These are phyloP conservation scores for Nephrotoma appendiculata DNA, from an alignment of 2,888 invertebrate genomes.

Conservation along the genomic window DNA sequence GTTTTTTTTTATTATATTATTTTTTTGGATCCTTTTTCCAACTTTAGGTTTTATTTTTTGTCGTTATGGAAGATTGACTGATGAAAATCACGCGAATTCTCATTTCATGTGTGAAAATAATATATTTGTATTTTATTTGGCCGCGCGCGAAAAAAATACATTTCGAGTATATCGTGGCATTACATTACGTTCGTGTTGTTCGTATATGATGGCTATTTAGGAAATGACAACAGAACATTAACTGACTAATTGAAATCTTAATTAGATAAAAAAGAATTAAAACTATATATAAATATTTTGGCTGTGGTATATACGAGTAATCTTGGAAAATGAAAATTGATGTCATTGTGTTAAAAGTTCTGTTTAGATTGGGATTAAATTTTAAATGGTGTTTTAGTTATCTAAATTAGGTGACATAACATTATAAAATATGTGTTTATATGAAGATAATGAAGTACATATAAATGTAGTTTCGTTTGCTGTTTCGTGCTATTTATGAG, in stretches of 20 bases:
- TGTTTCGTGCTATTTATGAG: background rate
- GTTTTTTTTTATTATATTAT: background rate
- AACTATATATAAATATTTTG: background rate
- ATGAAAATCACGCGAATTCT: background rate
- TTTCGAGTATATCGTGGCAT: background rate
- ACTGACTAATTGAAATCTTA: background rate
- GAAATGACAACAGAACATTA: background rate
- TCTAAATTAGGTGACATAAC: background rate
- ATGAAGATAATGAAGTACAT: background rate
- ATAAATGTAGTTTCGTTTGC: background rate
- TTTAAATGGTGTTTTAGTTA: background rate
- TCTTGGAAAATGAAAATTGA: background rate
- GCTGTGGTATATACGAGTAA: background rate
- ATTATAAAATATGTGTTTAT: background rate
- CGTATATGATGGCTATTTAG: background rate
- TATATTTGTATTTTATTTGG: background rate
- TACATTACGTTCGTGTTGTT: background rate
- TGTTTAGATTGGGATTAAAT: background rate
- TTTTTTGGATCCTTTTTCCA: background rate
- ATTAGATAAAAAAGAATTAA: background rate
- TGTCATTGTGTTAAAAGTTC: background rate
- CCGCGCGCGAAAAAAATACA: background rate
- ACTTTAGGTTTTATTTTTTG: background rate
- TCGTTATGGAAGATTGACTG: background rate
- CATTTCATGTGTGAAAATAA: background rate